A percentile compares a stretch with the other conserved stretches of the same genome.
These are phyloP conservation scores for Drosophila silvestris DNA, from an alignment of 2,888 invertebrate species.

Conservation along the genomic window DNA sequence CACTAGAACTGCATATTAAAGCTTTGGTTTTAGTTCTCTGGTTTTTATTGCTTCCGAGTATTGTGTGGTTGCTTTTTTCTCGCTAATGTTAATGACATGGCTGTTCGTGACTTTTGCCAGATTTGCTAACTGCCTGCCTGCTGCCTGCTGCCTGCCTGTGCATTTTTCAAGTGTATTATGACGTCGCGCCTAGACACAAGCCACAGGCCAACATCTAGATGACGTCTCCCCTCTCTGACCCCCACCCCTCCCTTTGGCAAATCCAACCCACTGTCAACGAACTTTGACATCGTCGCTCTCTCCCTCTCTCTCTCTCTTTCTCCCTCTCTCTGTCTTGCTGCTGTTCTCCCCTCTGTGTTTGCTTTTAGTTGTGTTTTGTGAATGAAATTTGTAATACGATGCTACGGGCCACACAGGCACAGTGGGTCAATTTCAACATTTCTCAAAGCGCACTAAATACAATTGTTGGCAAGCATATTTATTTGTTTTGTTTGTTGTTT, in stretches of 20 bases:
- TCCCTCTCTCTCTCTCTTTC: background rate
- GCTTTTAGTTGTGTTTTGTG: conserved; percentile 71
- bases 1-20: conserved; percentile 47
- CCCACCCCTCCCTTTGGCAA: background rate
- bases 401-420: conserved; percentile 55
- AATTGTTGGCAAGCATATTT: background rate
- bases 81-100: conserved; percentile 66
- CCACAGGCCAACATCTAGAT: conserved; percentile 11
- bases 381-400: conserved; percentile 83
- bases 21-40: conserved; percentile 11
- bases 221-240: background rate
- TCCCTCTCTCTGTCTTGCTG: conserved; percentile 4
- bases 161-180: conserved; percentile 80
- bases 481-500: background rate
- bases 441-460: background rate
- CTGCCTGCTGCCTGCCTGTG: conserved; percentile 54
- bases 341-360: conserved; percentile 28
- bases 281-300: conserved; percentile 67
- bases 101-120: conserved; percentile 75
- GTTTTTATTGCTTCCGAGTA: conserved; percentile 65
- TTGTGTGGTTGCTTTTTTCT: conserved; percentile 47
- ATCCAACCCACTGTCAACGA: conserved; percentile 71
- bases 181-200: conserved; percentile 74
- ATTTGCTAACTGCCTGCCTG: conserved; percentile 46
- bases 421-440: conserved; percentile 37